Base-by-base conservation (phyloP, 2,888 invertebrate species). In the Patella pellucida region DNA sequence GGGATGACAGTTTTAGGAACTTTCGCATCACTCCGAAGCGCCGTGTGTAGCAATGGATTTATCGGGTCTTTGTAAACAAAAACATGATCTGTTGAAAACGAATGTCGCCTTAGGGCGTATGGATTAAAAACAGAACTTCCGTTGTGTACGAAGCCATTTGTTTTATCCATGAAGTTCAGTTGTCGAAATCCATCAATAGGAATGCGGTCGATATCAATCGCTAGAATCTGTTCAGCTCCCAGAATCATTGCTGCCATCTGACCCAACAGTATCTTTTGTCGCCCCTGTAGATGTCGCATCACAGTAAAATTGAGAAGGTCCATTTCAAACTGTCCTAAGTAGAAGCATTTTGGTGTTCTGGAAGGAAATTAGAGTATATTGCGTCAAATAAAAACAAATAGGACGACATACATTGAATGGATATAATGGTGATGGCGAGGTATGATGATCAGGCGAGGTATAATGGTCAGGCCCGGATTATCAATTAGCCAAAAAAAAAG, bases 271-370 rank as follows among this genome's bases (percentile, higher is more conserved):
- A 62, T 62, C 62, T n/a, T 62, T 19, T 62, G 62, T 62, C 9
- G 62, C 11, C n/a, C 62, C 12, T 62, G n/a, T 19, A 62, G 62
- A 62, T 62, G 62, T n/a, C 62, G 62, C n/a, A 19, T 19, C 12
- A 62, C 62, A n/a, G 62, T 15, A n/a, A 62, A 62, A n/a, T 62
- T 62, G 9, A 62, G n/a, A 15, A 62, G 11, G 7, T 62, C 62
- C 62, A 62, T 62, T 19, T 62, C 62, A n/a, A 62, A 62, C n/a
- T n/a, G 62, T 62, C 62, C 62, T 12, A 62, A n/a, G 19, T 62
- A 62, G n/a, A 62, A 62, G 12, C 62, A 62, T 62, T 62, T 62
- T n/a, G 62, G 62, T 62, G 19, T 9, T 62, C 62, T 62, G 62
- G 12, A 62, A 62, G 1, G 62, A 19, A 62, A 15, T 3, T n/a